phyloP scores from a whole-genome alignment of 2,113 vertebrate genomes.

The Spermophilus dauricus region DNA sequence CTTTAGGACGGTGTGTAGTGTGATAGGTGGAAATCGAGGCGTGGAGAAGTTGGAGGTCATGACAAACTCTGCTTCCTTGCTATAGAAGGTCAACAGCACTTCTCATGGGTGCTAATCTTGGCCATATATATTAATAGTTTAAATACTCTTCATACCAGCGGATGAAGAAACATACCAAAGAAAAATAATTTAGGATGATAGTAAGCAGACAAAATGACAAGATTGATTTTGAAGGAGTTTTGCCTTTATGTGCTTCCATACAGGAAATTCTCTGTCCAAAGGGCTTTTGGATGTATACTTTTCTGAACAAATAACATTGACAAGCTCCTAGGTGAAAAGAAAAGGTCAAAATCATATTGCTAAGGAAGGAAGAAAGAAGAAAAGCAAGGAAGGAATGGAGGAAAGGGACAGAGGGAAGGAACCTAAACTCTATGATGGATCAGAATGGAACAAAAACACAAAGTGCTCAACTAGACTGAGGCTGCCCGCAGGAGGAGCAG shows the following conservation, averaged over 20 bases:
- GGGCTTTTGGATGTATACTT: background rate
- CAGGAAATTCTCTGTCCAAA: background rate
- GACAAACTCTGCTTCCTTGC: background rate
- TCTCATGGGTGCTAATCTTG: background rate
- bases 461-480: background rate
- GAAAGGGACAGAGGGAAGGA: background rate
- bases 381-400: background rate
- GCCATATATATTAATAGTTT: background rate
- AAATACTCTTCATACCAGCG: background rate
- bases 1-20: background rate
- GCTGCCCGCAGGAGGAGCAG: background rate
- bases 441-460: background rate
- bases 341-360: background rate
- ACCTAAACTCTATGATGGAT: background rate
- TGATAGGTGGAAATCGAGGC: background rate
- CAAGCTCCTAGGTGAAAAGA: background rate
- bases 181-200: background rate
- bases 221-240: slow-evolving; percentile 33
- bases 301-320: background rate
- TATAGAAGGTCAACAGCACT: background rate
- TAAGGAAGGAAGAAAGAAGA: background rate
- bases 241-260: slow-evolving; percentile 27
- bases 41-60: background rate
- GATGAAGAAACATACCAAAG: background rate
- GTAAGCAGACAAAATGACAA: slow-evolving; percentile 45